Conservation (phyloP, 2,797 vertebrate species). For the Chelon labrosus region DNA sequence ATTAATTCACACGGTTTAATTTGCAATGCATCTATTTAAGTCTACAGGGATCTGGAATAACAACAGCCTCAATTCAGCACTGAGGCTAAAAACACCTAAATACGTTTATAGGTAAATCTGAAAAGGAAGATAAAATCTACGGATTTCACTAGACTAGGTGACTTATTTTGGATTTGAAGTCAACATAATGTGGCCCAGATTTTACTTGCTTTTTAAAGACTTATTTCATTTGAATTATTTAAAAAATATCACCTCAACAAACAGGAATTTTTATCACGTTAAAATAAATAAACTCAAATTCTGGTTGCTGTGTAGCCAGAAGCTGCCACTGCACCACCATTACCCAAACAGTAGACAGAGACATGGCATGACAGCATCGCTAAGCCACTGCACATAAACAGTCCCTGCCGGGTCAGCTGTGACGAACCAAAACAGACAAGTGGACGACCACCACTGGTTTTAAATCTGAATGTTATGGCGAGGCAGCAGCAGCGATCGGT, state of each 20-base stretch:
- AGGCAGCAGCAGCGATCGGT: not conserved
- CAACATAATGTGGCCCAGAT: too few relatives aligned
- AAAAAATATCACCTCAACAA: not conserved
- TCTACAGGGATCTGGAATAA: too few relatives aligned
- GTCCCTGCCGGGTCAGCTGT: conserved; percentile 18
- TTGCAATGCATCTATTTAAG: too few relatives aligned
- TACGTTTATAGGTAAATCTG: too few relatives aligned
- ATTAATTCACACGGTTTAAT: not conserved
- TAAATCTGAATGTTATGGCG: not conserved
- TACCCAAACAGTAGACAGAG: not conserved
- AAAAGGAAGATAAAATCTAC: too few relatives aligned
- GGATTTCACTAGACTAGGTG: too few relatives aligned
- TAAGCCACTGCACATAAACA: conserved; percentile 17
- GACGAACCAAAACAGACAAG: conserved; percentile 46
- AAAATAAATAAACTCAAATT: conserved; percentile 8
- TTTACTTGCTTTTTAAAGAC: not conserved
- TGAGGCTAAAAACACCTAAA: too few relatives aligned
- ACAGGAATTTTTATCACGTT: not conserved
- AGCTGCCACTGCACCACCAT: conserved; percentile 1
- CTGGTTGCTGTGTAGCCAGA: conserved; percentile 10
- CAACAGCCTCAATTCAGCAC: too few relatives aligned
- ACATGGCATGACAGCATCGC: conserved; percentile 8
- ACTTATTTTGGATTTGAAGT: too few relatives aligned
- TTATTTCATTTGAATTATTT: not conserved
- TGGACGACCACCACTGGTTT: not conserved